These are phyloP conservation scores for Gobio gobio DNA, from an alignment of 2,113 vertebrate genomes.

Conservation along the genomic window DNA sequence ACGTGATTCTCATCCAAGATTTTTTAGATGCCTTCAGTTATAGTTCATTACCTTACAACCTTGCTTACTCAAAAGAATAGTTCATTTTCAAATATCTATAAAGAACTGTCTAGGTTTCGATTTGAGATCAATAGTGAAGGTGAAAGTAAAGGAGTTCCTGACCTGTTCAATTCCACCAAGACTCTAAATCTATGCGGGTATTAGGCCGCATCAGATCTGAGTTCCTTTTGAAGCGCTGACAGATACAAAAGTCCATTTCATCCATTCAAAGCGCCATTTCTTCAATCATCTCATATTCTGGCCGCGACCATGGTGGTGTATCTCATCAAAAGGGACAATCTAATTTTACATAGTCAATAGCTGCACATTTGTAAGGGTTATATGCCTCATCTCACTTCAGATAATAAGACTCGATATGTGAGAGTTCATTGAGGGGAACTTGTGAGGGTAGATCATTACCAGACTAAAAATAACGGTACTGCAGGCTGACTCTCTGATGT, in stretches of 20 bases:
- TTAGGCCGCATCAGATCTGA: neutral
- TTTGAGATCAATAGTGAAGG: slow-evolving; percentile 9
- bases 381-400: slow-evolving; percentile 27
- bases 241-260: slow-evolving; percentile 28
- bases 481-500: slow-evolving; percentile 34
- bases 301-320: neutral
- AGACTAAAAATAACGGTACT: slow-evolving; percentile 35
- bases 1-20: neutral
- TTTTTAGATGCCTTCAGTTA: neutral
- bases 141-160: slow-evolving; percentile 21
- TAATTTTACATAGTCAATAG: slow-evolving; percentile 44
- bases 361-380: slow-evolving; percentile 7
- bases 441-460: slow-evolving; percentile 41
- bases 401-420: slow-evolving; percentile 25
- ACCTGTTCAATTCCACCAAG: slow-evolving; percentile 14
- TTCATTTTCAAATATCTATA: neutral
- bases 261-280: slow-evolving; percentile 10
- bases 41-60: too few species aligned
- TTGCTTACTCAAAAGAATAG: neutral
- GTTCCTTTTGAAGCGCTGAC: slow-evolving; percentile 22
- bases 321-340: slow-evolving; percentile 26
- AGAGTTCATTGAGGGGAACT: slow-evolving; percentile 32
- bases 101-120: neutral
- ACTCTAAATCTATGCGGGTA: slow-evolving; percentile 9
- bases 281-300: slow-evolving; percentile 34